Conservation (phyloP, 1,140 invertebrate species). For the Papilio polyxenes region DNA sequence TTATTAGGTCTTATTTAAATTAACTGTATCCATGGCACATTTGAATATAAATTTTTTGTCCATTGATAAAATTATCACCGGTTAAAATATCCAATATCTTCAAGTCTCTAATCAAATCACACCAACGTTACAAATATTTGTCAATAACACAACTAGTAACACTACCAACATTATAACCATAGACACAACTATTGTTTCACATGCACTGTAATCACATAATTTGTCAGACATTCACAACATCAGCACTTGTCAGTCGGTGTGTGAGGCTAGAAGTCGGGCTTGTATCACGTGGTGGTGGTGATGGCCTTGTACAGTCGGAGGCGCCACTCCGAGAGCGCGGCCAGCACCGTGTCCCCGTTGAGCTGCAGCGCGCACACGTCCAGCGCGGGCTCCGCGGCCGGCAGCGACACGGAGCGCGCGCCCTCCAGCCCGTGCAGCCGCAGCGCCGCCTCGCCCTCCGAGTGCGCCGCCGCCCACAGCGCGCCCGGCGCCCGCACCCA, state of each 20-base stretch:
- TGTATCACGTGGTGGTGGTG: constrained; percentile 48
- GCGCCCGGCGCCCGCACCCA: constrained; percentile 60
- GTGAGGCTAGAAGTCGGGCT: not conserved
- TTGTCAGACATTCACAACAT: not conserved
- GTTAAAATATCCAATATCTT: not conserved
- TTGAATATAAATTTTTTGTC: not conserved
- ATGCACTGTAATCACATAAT: not conserved
- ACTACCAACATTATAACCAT: not conserved
- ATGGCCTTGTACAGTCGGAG: constrained; percentile 83
- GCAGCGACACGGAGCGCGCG: constrained; percentile 81
- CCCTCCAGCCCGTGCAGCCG: constrained; percentile 85
- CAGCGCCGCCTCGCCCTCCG: constrained; percentile 83
- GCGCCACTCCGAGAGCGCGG: constrained; percentile 84
- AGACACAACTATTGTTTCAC: not conserved
- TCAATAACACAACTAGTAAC: not conserved
- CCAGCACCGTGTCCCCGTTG: constrained; percentile 81
- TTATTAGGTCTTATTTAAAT: not conserved
- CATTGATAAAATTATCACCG: too few relatives aligned
- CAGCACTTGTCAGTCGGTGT: not conserved
- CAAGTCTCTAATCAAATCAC: not conserved
- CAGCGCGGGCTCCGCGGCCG: constrained; percentile 83
- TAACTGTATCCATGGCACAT: not conserved
- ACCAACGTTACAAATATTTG: not conserved
- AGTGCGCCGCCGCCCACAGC: constrained; percentile 83
- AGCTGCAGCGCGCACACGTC: constrained; percentile 83